Base-by-base conservation (phyloP, 2,888 invertebrate species). In the Silvanus unidentatus region DNA sequence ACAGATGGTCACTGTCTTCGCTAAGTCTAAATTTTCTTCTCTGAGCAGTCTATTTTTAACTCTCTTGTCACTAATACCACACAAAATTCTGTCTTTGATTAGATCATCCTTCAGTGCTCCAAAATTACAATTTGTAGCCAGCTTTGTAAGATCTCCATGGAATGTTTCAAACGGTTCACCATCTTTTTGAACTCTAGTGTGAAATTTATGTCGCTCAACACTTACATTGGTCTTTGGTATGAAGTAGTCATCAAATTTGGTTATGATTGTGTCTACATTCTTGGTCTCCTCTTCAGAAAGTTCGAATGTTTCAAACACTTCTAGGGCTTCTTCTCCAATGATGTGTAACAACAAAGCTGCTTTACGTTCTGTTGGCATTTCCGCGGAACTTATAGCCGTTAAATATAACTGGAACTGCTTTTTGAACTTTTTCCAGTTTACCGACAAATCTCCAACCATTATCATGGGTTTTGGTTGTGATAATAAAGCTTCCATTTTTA, bases 211-310 rank as follows among this genome's bases (percentile, higher is more conserved):
- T 38, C 51, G 41, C 16, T 49, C 49, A 28, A 44, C 45, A 0
- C 45, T 43, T 13, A 50, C 28, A 47, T 53, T 53, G 40, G 45
- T 49, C 37, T 48, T 44, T 1, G 49, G 49, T 38, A 44, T 28
- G 35, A 47, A 52, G 38, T 55, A 45, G n/a, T 29, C 41, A 27
- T 53, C 50, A 22, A 49, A 55, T 32, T 53, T 48, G 13, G 44
- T 27, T 30, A 53, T 11, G 2, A 55, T 32, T 2, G 10, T 27
- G 10, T 22, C 4, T n/a, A 45, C 32, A 14, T 48, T 42, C 16
- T 42, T 16, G 9, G 44, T 44, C 16, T 50, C 44, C 10, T 30
- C 32, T 32, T 32, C 32, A n/a, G 3, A 8, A 3, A 32, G 5
- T n/a, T 32, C 32, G 4, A n/a, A 32, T 8, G 32, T 32, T 5